Evolutionary conservation across 2,888 invertebrate genomes (phyloP), one percentile per base, ranked within the genome.

Genomic region (Rambutsinella grinnellia): DNA sequence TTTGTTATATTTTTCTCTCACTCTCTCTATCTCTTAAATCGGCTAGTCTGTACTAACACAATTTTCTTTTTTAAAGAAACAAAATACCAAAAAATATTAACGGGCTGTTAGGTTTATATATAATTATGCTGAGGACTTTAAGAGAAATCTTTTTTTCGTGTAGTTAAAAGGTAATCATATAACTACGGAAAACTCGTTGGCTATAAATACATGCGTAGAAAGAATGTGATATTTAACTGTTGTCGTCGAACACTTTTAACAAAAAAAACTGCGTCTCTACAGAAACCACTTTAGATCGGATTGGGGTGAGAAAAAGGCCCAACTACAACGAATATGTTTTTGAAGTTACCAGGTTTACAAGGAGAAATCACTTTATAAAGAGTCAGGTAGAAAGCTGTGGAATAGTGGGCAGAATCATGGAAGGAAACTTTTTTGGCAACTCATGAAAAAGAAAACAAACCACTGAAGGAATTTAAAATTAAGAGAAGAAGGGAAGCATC

Each of bases 51-150:
- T n/a, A n/a, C n/a, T n/a, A n/a, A 36, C 13, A 44, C 47, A 24
- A 57, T 58, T 65, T 23, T 17, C 49, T 66, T 61, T 61, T 54
- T 56, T 61, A 56, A 15, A 66, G 23, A 74, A 67, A 49, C n/a
- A 63, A 75, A 68, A 75, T 75, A 75, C 75, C 75, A 75, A 75
- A 70, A 74, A 75, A 72, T 70, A 63, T 70, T 56, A 61, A 27
- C 23, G 61, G 67, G 75, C 62, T 68, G 56, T 75, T n/a, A 56
- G n/a, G 24, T 49, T 47, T 19, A 49, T 27, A 36, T 36, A 36
- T 13, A 36, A 36, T 36, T 36, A 36, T 36, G 13, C 5, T 36
- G 6, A 36, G 36, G 36, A 36, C 5, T 36, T n/a, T 49, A 17
- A 19, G 17, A 44, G 19, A 44, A 44, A 1, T 3, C 0, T 63